Conservation (phyloP, 1,140 invertebrate species). For the Paramacrobiotus metropolitanus region DNA sequence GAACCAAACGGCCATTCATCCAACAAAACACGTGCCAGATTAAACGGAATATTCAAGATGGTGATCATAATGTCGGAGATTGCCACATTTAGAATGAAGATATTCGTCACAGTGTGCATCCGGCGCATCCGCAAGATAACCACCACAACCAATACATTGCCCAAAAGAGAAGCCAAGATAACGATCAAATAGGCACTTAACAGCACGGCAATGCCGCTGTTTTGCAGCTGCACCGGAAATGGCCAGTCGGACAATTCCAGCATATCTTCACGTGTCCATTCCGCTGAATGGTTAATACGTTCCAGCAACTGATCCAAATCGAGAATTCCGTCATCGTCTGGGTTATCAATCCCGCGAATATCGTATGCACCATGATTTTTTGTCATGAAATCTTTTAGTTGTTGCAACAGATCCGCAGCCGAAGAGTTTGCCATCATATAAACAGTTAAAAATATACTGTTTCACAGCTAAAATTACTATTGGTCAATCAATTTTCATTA, state of each 20-base stretch:
- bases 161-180: constrained; percentile 21
- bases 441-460: no score
- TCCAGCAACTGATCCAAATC: no score
- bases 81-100: constrained; percentile 20
- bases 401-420: neutral
- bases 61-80: constrained; percentile 20
- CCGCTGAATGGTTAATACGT: no score
- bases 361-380: no score
- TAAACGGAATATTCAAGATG: constrained; percentile 24
- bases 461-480: no score
- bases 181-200: constrained; percentile 19
- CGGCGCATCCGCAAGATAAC: constrained; percentile 18
- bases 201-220: neutral
- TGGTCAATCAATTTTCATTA: no score
- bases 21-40: constrained; percentile 16
- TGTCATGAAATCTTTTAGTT: neutral
- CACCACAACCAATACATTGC: constrained; percentile 18
- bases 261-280: no score
- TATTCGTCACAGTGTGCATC: constrained; percentile 19
- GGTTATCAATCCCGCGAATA: no score
- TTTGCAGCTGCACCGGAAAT: neutral
- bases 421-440: neutral
- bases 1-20: constrained; percentile 26
- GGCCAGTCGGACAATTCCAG: neutral
- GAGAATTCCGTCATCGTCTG: no score